Evolutionary conservation across 2,797 vertebrate species (phyloP), one percentile per base, ranked within the genome.

Genomic region (Sebastolobus altivelis): DNA sequence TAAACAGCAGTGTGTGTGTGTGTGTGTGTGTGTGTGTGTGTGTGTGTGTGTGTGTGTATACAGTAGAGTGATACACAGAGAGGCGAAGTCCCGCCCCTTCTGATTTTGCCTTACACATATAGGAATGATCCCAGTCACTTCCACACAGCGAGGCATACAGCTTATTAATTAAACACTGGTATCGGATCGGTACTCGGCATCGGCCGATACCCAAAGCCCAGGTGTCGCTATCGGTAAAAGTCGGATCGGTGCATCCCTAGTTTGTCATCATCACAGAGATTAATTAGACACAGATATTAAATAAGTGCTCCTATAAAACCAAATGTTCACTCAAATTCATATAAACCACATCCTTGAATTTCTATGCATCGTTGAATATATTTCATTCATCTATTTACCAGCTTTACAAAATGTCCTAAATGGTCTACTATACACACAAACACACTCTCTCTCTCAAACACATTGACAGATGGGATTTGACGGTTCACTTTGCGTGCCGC

Each of bases 391-490:
- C 25, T 35, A 38, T 68, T 69, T 67, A 18, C 8, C 10, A 2
- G 33, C 37, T 22, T 74, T 14, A 37, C 8, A 67, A 68, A 81
- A 73, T 18, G 20, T 7, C 25, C 22, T 59, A 75, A 82, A 84
- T 58, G 71, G 2, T 72, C 38, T 13, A 13, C 35, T 43, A 8
- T 10, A 46, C 4, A 14, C 65, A 76, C 40, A 62, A 12, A 69
- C 4, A 62, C 60, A 43, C 37, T 0, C 7, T 37, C 7, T 37
- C 22, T 43, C 20, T 43, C 65, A 40, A 74, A 78, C 63, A 80
- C 55, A 72, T 63, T 77, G 89, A 91, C 89, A 84, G 87, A 91
- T 90, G 78, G 79, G 85, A 81, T 87, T 78, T 91, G 89, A 91
- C 89, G 85, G 88, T 84, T 88, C 77, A 86, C 84, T 93, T 86